phyloP scores from a whole-genome alignment of 1,140 invertebrate species.

The Notospermus geniculatus region DNA sequence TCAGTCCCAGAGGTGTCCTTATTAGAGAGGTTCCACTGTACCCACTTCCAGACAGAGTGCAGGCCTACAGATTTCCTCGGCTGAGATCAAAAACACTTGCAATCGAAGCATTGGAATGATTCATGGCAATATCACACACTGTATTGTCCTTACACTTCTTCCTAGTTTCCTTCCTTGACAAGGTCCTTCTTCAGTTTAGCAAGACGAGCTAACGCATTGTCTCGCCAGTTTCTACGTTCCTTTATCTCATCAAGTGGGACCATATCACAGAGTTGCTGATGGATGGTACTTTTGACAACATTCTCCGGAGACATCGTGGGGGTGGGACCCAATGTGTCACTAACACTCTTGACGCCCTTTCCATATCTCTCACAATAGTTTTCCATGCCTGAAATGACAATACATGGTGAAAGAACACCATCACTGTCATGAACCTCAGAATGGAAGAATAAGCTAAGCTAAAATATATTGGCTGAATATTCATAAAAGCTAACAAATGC shows the following conservation, averaged over 20 bases:
- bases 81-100: too few species aligned
- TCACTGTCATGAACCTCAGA: too few species aligned
- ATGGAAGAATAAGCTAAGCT: neutral
- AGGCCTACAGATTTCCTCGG: too few species aligned
- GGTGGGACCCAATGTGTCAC: constrained; percentile 70
- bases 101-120: too few species aligned
- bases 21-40: too few species aligned
- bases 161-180: too few species aligned
- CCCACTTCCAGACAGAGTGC: too few species aligned
- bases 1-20: too few species aligned
- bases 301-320: constrained; percentile 70
- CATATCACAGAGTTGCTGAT: constrained; percentile 67
- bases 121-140: too few species aligned
- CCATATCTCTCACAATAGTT: constrained; percentile 72
- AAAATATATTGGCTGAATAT: constrained; percentile 2
- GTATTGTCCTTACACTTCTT: too few species aligned
- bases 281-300: constrained; percentile 33
- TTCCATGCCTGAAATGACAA: constrained; percentile 60
- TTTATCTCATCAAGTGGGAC: constrained; percentile 72
- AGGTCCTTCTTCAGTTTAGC: constrained; percentile 66
- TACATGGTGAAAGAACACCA: too few species aligned
- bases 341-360: constrained; percentile 74
- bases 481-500: neutral
- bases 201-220: constrained; percentile 75
- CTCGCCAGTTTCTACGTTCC: constrained; percentile 75